Evolutionary conservation across 2,888 invertebrate genomes (phyloP), one percentile per base, ranked within the genome.

Genomic region (Abrostola tripartita): DNA sequence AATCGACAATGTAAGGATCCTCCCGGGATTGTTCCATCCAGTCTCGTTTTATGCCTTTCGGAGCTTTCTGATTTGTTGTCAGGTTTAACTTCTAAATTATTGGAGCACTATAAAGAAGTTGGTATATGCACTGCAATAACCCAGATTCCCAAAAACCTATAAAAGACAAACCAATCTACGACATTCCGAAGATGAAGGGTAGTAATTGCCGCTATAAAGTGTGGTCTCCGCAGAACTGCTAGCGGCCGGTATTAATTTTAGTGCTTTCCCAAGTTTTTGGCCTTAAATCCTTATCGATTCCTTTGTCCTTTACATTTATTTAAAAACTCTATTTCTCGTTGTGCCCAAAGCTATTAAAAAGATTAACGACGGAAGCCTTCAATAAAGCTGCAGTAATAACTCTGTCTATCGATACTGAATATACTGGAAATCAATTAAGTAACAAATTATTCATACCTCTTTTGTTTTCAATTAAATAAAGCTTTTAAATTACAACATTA

Each of bases 131-230:
- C 82, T 85, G 84, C 82, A 87, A 86, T 88, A 89, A 88, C 87
- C 83, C 78, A 77, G 84, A 85, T 83, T 86, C 74, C 83, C 84
- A 77, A 88, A 89, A 88, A 86, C 86, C 88, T 86, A 90, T 93
- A 91, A 93, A 92, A 89, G 85, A 84, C 85, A 82, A 87, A 88
- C 88, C 92, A 91, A 92, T 93, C 89, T 88, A 83, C 85, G 86
- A 84, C 85, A 88, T 91, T 91, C 89, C 86, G 81, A 83, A 88
- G 88, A 91, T 90, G 92, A 92, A 90, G 90, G 91, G 87, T 91
- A 88, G 92, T 91, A 92, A 94, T 93, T 91, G 93, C 87, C 68
- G 79, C 87, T 82, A 90, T 94, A 92, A 94, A 93, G 78, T 89
- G 90, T 87, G 91, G 89, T 92, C 90, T 90, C 90, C 87, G 86